Percentiles rank a stretch among this genome's conserved stretches.
These are phyloP conservation scores for Megalops cyprinoides DNA, from an alignment of 2,797 vertebrate species.

Conservation along the genomic window DNA sequence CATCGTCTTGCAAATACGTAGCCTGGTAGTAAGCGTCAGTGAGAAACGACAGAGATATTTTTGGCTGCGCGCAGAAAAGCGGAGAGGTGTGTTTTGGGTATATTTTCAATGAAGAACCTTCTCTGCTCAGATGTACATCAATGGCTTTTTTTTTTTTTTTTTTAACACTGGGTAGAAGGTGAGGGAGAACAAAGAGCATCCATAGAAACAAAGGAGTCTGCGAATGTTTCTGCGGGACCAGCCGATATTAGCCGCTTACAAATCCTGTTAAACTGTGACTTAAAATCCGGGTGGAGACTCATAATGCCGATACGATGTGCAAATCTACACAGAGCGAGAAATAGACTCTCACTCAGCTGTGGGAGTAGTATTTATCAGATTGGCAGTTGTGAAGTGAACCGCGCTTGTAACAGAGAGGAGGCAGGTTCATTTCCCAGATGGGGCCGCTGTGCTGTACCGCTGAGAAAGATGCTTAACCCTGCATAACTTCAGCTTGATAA, in stretches of 20 bases:
- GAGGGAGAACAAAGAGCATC: slow-evolving; percentile 6
- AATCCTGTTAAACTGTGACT: background rate
- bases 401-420: background rate
- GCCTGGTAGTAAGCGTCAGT: slow-evolving; percentile 13
- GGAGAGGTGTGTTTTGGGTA: background rate
- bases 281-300: background rate
- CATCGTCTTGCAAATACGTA: background rate
- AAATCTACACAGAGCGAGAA: background rate
- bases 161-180: background rate
- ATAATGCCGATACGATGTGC: background rate
- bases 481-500: no score
- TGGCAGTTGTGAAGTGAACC: background rate
- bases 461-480: background rate
- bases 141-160: no score
- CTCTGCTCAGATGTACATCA: background rate
- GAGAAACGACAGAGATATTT: slow-evolving; percentile 23
- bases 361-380: background rate
- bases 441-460: background rate
- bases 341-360: background rate
- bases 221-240: slow-evolving; percentile 40
- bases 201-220: slow-evolving; percentile 1
- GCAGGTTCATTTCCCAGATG: background rate
- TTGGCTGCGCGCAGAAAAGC: background rate
- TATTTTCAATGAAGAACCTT: slow-evolving; percentile 12
- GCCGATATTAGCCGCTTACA: slow-evolving; percentile 45